Evolutionary conservation across 1,140 invertebrate species (phyloP).

Genomic region (Drosophila obscura): DNA sequence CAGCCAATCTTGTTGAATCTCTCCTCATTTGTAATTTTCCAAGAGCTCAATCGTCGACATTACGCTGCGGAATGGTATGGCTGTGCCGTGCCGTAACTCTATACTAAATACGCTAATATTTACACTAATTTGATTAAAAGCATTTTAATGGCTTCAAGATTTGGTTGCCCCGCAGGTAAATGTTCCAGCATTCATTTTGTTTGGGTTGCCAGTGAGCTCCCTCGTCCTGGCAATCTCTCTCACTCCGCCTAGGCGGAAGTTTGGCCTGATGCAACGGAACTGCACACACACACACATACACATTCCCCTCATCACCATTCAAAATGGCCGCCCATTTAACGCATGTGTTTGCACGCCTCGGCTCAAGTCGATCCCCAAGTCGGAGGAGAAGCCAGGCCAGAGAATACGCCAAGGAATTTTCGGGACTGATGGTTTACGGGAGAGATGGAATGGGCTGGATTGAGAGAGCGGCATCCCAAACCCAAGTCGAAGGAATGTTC

Average conservation of each 20-base stretch:
- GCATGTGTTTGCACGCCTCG: constrained; percentile 71
- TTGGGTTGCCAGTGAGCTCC: constrained; percentile 18
- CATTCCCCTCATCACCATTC: constrained; percentile 24
- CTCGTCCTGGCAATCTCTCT: constrained; percentile 6
- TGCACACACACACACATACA: constrained; percentile 39
- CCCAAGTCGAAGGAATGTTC: constrained; percentile 48
- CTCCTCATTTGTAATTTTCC: constrained; percentile 2
- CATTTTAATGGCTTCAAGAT: constrained; percentile 75
- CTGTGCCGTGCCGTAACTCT: constrained; percentile 24
- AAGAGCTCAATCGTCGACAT: constrained; percentile 8
- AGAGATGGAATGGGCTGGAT: constrained; percentile 7
- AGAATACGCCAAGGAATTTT: constrained; percentile 54
- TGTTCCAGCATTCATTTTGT: constrained; percentile 50
- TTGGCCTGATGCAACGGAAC: constrained; percentile 62
- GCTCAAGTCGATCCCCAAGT: constrained; percentile 47
- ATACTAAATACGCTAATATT: constrained; percentile 63
- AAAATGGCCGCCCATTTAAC: constrained; percentile 78
- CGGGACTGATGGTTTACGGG: constrained; percentile 39
- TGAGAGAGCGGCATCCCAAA: constrained; percentile 4
- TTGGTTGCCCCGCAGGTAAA: constrained; percentile 62
- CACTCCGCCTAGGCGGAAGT: constrained; percentile 48
- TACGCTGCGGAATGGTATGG: constrained; percentile 19
- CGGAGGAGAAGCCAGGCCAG: constrained; percentile 30
- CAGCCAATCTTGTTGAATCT: constrained; percentile 1
- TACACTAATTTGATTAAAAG: constrained; percentile 79